Percentiles rank a stretch among this genome's conserved stretches.
Evolutionary conservation across 1,140 invertebrate species (phyloP).

Genomic region (Trigoniulus corallinus): DNA sequence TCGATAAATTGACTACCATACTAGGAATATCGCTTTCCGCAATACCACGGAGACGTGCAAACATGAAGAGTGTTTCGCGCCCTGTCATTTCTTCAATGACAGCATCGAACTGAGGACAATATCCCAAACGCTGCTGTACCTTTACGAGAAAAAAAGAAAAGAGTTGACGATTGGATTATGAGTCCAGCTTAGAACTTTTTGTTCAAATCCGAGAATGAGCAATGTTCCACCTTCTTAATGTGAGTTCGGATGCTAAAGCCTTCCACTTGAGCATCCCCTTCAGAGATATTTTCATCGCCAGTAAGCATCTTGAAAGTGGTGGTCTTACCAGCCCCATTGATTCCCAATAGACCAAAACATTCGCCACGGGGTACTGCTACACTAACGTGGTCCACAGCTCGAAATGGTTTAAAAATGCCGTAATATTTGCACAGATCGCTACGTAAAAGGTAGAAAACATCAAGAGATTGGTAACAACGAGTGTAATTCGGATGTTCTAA

Average conservation of each 20-base stretch:
- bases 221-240: slow-evolving; percentile 32
- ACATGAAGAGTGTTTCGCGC: slow-evolving; percentile 5
- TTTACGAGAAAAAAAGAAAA: slow-evolving; percentile 8
- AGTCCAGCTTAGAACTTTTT: not conserved
- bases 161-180: not conserved
- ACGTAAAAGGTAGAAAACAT: slow-evolving; percentile 17
- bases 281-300: slow-evolving; percentile 47
- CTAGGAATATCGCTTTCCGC: not conserved
- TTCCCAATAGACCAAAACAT: slow-evolving; percentile 78
- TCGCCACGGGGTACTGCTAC: slow-evolving; percentile 44
- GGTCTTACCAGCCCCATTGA: slow-evolving; percentile 74
- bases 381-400: slow-evolving; percentile 53
- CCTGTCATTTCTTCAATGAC: slow-evolving; percentile 7
- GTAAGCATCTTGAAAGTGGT: slow-evolving; percentile 80
- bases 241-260: slow-evolving; percentile 27
- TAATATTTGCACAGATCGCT: slow-evolving; percentile 34
- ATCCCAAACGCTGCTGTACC: slow-evolving; percentile 41
- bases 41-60: slow-evolving; percentile 4
- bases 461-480: not conserved
- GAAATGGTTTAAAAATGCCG: slow-evolving; percentile 26
- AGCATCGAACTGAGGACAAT: slow-evolving; percentile 47
- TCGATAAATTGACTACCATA: not conserved
- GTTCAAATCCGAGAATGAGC: no score
- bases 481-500: not conserved
- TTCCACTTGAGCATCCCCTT: slow-evolving; percentile 37